These are phyloP conservation scores for Myopa tessellatipennis DNA, from an alignment of 2,888 invertebrate species.

Conservation along the genomic window DNA sequence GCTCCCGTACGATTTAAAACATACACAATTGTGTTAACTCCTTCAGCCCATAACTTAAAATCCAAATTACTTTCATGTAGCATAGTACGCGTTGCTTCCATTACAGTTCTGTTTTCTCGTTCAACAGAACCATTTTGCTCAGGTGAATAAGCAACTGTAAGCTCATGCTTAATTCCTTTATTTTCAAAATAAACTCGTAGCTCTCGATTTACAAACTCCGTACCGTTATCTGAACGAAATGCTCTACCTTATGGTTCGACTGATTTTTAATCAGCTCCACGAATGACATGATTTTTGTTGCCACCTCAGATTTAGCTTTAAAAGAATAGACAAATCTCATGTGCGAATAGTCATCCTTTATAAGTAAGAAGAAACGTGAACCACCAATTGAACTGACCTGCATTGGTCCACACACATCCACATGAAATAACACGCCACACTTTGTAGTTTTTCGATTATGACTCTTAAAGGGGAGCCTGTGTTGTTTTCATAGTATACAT, in stretches of 20 bases:
- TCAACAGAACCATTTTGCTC: slow-evolving; percentile 61
- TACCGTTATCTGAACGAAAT: neutral
- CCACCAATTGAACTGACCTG: too few relatives aligned
- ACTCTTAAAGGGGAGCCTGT: too few relatives aligned
- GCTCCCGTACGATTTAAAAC: slow-evolving; percentile 53
- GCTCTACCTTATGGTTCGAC: neutral
- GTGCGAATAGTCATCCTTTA: neutral
- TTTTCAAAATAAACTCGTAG: slow-evolving; percentile 30
- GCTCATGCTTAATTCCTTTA: slow-evolving; percentile 43
- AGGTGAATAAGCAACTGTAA: slow-evolving; percentile 44
- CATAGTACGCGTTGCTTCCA: slow-evolving; percentile 56
- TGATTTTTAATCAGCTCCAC: neutral
- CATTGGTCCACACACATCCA: too few relatives aligned
- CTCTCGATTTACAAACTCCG: slow-evolving; percentile 30
- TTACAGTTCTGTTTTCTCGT: slow-evolving; percentile 58
- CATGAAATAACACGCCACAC: too few relatives aligned
- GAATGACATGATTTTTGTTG: slow-evolving; percentile 13
- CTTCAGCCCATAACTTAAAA: slow-evolving; percentile 62
- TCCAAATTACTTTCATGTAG: slow-evolving; percentile 46
- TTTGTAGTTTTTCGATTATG: too few relatives aligned
- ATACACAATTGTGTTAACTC: too few relatives aligned
- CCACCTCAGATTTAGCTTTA: slow-evolving; percentile 34
- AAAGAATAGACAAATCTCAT: slow-evolving; percentile 21
- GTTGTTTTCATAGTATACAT: too few relatives aligned
- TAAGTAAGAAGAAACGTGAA: too few relatives aligned